Evolutionary conservation across 2,888 invertebrate species (phyloP).

Genomic region (Gnatocerus cornutus): DNA sequence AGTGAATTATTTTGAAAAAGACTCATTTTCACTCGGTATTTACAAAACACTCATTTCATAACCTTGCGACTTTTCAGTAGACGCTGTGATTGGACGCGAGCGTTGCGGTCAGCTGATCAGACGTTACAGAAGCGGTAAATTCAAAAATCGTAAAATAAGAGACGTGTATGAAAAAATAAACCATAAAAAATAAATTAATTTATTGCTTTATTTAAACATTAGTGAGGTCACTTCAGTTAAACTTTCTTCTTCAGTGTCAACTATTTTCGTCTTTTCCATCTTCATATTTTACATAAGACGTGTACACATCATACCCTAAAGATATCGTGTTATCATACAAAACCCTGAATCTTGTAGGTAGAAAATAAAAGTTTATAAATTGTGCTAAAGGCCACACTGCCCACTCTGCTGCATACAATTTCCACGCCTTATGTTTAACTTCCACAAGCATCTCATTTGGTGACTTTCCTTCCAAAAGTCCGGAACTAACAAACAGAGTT

Average conservation of each 20-base stretch:
- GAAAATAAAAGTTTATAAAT: conserved; percentile 90
- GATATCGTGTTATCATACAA: conserved; percentile 91
- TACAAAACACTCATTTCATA: too few species aligned
- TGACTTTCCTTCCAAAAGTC: conserved; percentile 79
- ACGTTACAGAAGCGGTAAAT: too few species aligned
- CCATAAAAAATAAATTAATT: too few species aligned
- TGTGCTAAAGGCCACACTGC: conserved; percentile 95
- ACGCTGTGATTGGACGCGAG: too few species aligned
- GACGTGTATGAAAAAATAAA: too few species aligned
- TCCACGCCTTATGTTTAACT: conserved; percentile 82
- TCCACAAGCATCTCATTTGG: conserved; percentile 78
- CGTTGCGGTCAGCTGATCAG: too few species aligned
- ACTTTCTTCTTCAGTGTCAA: not conserved
- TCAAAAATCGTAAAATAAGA: too few species aligned
- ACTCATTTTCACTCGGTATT: conserved; percentile 70
- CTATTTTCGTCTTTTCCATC: not conserved
- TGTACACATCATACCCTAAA: conserved; percentile 89
- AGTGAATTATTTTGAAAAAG: conserved; percentile 81
- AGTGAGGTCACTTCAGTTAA: not conserved
- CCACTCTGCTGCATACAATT: conserved; percentile 91
- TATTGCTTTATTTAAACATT: too few species aligned
- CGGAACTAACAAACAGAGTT: conserved; percentile 85
- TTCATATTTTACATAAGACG: conserved; percentile 84
- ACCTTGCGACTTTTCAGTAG: too few species aligned
- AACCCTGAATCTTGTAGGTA: conserved; percentile 88